Base-by-base conservation (phyloP, 2,113 vertebrate species). In the Aleadryas rufinucha region DNA sequence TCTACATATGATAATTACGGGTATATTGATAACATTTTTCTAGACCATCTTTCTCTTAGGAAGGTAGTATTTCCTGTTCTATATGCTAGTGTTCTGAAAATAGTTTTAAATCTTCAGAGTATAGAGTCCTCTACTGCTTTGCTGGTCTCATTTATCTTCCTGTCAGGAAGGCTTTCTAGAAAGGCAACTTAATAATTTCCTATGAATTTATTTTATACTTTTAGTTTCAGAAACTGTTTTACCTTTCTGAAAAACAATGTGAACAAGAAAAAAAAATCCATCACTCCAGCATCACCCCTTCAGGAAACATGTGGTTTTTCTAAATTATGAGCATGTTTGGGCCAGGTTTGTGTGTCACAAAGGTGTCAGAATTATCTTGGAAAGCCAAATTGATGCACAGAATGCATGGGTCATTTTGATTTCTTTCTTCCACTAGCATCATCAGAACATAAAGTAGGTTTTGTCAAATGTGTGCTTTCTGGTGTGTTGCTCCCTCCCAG, bases 1-100 rank as follows among this genome's bases (percentile, higher is more conserved):
- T 90, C 47, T 81, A 45, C 27, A 12, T 92, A 74, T 68, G 68
- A 92, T 88, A 93, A 90, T 96, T 96, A 41, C 28, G 77, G 16
- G 24, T 95, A 60, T 76, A 83, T 68, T 90, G 80, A 71, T 92
- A 91, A 87, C 53, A 47, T 39, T 93, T 94, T 84, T 86, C 59
- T 74, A 81, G 71, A 52, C 35, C 9, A 17, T 63, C 42, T 45
- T 93, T 91, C 57, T 79, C 53, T 64, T 8, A 22, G 87, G 53
- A 91, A 88, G 28, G 26, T 76, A 59, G 41, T 80, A 50, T 86
- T 90, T 94, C 39, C 81, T 91, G 19, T 84, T 71, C 42, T 45
- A 11, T 80, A 15, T 60, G 28, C 47, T 83, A 45, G 30, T 59
- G 63, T 80, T 94, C 56, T 74, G 27, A 83, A 91, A 88, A 90